Conservation (phyloP, 2,113 vertebrate species). For the Electrona antarctica region DNA sequence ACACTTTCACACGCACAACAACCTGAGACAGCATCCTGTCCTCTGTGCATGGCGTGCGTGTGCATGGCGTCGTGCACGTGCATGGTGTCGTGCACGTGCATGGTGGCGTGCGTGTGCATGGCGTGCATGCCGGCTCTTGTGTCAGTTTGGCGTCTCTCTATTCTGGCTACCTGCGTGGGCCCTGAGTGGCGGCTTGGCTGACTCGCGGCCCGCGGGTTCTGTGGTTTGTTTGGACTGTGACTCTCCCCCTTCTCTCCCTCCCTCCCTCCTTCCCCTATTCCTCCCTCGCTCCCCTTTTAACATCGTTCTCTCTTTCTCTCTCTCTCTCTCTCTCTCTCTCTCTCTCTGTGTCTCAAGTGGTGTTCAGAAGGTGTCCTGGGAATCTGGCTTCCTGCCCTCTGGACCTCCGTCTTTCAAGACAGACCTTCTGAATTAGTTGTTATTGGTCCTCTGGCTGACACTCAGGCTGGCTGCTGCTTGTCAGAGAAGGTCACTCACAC, state of each 20-base stretch:
- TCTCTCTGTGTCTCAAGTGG: conserved; percentile 70
- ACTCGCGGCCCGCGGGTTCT: conserved; percentile 61
- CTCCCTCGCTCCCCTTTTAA: conserved; percentile 26
- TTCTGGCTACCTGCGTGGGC: conserved; percentile 75
- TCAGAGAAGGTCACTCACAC: conserved; percentile 5
- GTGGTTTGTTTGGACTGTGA: conserved; percentile 56
- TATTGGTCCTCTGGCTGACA: conserved; percentile 61
- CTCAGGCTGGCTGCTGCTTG: conserved; percentile 34
- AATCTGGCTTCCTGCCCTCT: conserved; percentile 71
- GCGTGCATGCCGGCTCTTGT: conserved; percentile 55
- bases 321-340: conserved; percentile 31
- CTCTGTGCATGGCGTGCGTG: conserved; percentile 46
- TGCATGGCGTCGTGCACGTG: too few relatives aligned
- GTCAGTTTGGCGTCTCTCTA: conserved; percentile 67
- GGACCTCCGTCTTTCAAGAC: conserved; percentile 36
- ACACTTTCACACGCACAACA: conserved; percentile 59
- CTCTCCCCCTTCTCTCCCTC: conserved; percentile 37
- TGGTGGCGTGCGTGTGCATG: too few relatives aligned
- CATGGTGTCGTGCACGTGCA: too few relatives aligned
- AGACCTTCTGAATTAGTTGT: conserved; percentile 62
- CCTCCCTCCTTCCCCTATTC: conserved; percentile 36
- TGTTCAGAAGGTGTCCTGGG: conserved; percentile 70
- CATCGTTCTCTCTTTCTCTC: conserved; percentile 42
- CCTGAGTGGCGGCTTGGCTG: conserved; percentile 66
- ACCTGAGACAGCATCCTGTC: conserved; percentile 77